Conservation (phyloP, 2,113 vertebrate genomes). For the Alethe castanea region DNA sequence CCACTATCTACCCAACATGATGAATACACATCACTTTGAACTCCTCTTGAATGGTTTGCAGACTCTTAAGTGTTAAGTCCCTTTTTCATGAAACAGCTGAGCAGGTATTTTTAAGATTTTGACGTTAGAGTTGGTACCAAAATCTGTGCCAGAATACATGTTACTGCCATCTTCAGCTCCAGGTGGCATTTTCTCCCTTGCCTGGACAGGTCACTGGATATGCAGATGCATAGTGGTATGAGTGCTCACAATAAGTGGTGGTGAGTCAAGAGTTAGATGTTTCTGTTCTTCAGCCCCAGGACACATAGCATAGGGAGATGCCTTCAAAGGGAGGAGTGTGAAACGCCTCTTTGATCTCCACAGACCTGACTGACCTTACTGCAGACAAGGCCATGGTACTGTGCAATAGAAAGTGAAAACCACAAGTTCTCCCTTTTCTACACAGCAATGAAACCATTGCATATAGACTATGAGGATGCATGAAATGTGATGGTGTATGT, state of each 20-base stretch:
- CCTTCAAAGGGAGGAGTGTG: neutral
- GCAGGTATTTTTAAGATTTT: neutral
- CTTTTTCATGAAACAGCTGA: neutral
- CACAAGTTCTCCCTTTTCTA: neutral
- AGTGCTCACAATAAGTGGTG: neutral
- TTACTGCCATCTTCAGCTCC: neutral
- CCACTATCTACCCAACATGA: neutral
- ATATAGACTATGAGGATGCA: neutral
- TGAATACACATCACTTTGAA: neutral
- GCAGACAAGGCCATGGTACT: neutral
- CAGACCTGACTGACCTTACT: neutral
- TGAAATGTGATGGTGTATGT: neutral
- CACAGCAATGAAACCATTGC: neutral
- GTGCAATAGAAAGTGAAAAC: neutral
- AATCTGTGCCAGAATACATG: neutral
- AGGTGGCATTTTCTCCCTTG: neutral
- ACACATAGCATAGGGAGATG: neutral
- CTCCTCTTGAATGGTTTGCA: neutral
- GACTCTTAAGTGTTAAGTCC: neutral
- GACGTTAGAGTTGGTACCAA: neutral
- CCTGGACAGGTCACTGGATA: neutral
- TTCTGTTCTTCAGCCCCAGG: neutral
- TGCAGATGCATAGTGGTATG: neutral
- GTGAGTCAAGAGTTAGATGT: neutral
- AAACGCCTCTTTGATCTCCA: neutral